Evolutionary conservation across 2,888 invertebrate genomes (phyloP).

Genomic region (Sarcophaga caerulescens): DNA sequence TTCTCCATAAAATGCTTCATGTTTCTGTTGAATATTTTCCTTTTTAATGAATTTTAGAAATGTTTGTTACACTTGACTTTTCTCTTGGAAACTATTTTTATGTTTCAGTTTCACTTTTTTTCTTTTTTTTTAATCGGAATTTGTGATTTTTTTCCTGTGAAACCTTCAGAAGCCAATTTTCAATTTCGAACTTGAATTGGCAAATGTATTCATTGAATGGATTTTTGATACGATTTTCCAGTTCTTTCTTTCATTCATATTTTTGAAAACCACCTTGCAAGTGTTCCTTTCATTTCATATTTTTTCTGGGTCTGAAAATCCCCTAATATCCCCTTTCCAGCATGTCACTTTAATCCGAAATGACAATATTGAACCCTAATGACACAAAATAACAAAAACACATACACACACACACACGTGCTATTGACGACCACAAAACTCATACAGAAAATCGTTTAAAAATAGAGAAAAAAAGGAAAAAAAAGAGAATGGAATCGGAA

Average conservation of each 20-base stretch:
- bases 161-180: constrained; percentile 62
- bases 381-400: constrained; percentile 76
- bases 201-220: constrained; percentile 49
- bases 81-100: background rate
- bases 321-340: too few relatives aligned
- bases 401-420: constrained; percentile 52
- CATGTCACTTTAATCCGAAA: constrained; percentile 77
- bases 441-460: background rate
- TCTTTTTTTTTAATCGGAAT: constrained; percentile 27
- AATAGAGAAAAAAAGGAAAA: constrained; percentile 8
- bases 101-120: background rate
- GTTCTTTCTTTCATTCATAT: background rate
- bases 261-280: constrained; percentile 46
- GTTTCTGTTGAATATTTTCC: too few relatives aligned
- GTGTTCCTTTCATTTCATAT: background rate
- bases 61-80: background rate
- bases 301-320: background rate
- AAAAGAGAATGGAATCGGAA: constrained; percentile 13
- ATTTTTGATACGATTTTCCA: constrained; percentile 22
- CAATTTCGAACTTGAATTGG: constrained; percentile 58
- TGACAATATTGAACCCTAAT: constrained; percentile 82
- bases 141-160: constrained; percentile 14
- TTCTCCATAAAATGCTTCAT: too few relatives aligned
- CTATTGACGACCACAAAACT: constrained; percentile 44
- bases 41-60: background rate